Base-by-base conservation (phyloP, 2,888 invertebrate species). In the Ctenicera cuprea region DNA sequence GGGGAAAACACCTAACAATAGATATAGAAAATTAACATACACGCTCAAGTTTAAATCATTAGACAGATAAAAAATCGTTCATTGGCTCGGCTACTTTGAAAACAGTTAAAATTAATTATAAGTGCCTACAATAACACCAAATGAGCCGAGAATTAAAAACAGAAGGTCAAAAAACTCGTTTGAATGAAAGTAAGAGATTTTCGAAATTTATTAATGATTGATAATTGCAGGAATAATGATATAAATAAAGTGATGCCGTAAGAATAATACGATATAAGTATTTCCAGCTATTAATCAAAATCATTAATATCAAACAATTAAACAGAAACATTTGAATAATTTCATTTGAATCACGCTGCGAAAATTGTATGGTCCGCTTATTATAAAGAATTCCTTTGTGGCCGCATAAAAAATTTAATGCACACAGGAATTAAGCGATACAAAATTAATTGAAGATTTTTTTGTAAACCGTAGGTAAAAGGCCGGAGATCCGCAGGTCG, bases 291-390 rank as follows among this genome's bases (percentile, higher is more conserved):
- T 71, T 62, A 71, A 71, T 71, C 71, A 71, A 71, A 71, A 71
- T 54, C 54, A 64, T 71, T 71, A 63, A 37, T 54, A 26, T 33
- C 54, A 41, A 45, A 69, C 69, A 69, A 69, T 69, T 69, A 69
- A 48, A 69, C 33, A 57, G 64, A 14, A 41, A 63, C 45, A 71
- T 65, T 52, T 38, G 52, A 65, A 65, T 65, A 50, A 65, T 65
- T 71, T 71, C 50, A 71, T 71, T 63, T 54, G 71, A 71, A 63
- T 64, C 71, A 71, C 54, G 71, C 64, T 54, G 71, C 26, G 71
- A 71, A 71, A 71, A 71, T 71, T 71, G 64, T 48, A 62, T 45
- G 62, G 62, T 62, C 45, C 62, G 62, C 62, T 62, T 45, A 43
- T 62, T 62, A 45, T 22, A n/a, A 45, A 62, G 62, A 45, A 59